phyloP scores from a whole-genome alignment of 2,888 invertebrate genomes.

The Limenitis camilla region DNA sequence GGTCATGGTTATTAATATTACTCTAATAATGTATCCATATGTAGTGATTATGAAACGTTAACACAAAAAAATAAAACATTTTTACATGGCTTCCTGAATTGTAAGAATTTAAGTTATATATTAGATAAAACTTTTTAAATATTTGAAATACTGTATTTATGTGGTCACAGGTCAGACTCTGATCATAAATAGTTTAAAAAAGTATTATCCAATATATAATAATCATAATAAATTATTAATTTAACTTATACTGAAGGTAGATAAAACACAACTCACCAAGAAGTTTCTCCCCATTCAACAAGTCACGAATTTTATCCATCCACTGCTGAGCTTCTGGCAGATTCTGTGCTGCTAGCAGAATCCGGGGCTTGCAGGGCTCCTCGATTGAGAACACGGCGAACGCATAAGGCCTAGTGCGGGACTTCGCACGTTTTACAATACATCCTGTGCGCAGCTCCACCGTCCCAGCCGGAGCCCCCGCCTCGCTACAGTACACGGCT shows the following conservation, averaged over 20 bases:
- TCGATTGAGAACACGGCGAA: conserved; percentile 79
- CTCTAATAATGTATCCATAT: too few relatives aligned
- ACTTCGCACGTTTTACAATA: conserved; percentile 77
- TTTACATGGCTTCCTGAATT: neutral
- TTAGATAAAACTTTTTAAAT: neutral
- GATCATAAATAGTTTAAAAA: too few relatives aligned
- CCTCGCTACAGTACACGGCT: conserved; percentile 72
- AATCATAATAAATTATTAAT: neutral
- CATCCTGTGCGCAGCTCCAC: conserved; percentile 75
- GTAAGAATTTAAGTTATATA: neutral
- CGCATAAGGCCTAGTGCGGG: conserved; percentile 79
- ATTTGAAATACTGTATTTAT: too few relatives aligned
- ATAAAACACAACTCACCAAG: conserved; percentile 38
- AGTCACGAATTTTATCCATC: conserved; percentile 77
- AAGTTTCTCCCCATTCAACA: conserved; percentile 61
- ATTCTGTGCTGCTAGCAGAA: conserved; percentile 78
- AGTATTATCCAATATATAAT: neutral
- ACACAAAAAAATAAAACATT: too few relatives aligned
- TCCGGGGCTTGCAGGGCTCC: conserved; percentile 75
- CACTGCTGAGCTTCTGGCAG: conserved; percentile 79
- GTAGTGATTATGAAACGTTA: too few relatives aligned
- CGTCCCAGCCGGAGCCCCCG: conserved; percentile 60
- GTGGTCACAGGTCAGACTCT: too few relatives aligned
- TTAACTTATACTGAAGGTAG: conserved; percentile 19
- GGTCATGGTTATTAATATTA: too few relatives aligned